Conservation (phyloP, 2,113 vertebrate genomes). For the Gobio gobio region DNA sequence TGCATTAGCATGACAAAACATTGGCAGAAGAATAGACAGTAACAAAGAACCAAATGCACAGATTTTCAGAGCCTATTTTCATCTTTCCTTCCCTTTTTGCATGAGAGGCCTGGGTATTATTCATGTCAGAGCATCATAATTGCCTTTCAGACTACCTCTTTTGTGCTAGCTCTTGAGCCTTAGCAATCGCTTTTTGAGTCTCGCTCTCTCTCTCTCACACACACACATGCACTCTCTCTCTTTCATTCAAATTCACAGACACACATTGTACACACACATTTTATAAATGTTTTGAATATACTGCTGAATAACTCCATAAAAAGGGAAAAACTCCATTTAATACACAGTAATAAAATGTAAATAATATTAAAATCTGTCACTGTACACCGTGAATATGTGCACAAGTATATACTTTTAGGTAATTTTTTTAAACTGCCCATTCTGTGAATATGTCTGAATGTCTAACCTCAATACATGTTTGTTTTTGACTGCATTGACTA, state of each 20-base stretch:
- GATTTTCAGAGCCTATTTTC: conserved; percentile 76
- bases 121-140: conserved; percentile 74
- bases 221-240: neutral
- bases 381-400: too few relatives aligned
- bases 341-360: too few relatives aligned
- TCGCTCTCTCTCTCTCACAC: neutral
- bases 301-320: neutral
- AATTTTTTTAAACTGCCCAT: too few relatives aligned
- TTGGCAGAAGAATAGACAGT: conserved; percentile 73
- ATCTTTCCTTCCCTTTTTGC: conserved; percentile 72
- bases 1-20: conserved; percentile 75
- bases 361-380: too few relatives aligned
- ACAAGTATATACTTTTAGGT: too few relatives aligned
- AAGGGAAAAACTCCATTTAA: too few relatives aligned
- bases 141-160: conserved; percentile 73
- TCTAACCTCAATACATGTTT: too few relatives aligned
- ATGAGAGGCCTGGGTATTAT: conserved; percentile 74
- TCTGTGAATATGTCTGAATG: too few relatives aligned
- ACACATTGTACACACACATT: neutral
- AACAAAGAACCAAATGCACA: conserved; percentile 73
- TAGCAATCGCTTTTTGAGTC: conserved; percentile 28
- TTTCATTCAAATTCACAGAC: neutral
- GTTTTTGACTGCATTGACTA: too few relatives aligned
- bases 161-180: conserved; percentile 61
- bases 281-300: neutral